phyloP scores from a whole-genome alignment of 2,113 vertebrate species.

The Verasper variegatus region DNA sequence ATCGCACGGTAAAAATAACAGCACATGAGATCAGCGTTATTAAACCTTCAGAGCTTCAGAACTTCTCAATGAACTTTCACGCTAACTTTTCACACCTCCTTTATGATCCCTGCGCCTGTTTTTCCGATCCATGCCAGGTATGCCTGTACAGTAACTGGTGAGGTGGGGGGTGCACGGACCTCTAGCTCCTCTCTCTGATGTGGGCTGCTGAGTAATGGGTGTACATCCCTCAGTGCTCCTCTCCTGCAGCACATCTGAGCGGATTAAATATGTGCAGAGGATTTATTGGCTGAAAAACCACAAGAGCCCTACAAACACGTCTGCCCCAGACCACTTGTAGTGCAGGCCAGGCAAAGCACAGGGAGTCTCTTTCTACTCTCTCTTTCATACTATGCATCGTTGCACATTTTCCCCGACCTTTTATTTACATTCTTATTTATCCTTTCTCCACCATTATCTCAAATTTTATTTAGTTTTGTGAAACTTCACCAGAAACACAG shows the following conservation, averaged over 20 bases:
- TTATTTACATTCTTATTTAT: conserved; percentile 2
- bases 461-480: conserved; percentile 3
- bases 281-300: conserved; percentile 85
- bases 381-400: conserved; percentile 17
- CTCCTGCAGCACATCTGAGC: conserved; percentile 77
- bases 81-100: conserved; percentile 63
- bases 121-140: conserved; percentile 11
- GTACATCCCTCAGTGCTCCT: conserved; percentile 75
- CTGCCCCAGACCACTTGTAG: conserved; percentile 68
- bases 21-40: conserved; percentile 18
- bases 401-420: conserved; percentile 15
- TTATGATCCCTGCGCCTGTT: conserved; percentile 35
- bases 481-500: background rate
- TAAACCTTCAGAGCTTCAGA: conserved; percentile 20
- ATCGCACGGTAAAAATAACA: conserved; percentile 19
- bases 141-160: conserved; percentile 15
- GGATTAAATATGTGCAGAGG: conserved; percentile 80
- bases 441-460: background rate
- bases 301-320: conserved; percentile 81
- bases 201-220: conserved; percentile 79
- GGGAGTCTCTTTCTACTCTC: conserved; percentile 48
- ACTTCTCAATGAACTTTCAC: conserved; percentile 22
- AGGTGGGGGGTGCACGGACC: conserved; percentile 31
- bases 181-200: conserved; percentile 70
- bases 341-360: conserved; percentile 52